Conservation (phyloP, 2,113 vertebrate species). For the Elephantulus edwardii region DNA sequence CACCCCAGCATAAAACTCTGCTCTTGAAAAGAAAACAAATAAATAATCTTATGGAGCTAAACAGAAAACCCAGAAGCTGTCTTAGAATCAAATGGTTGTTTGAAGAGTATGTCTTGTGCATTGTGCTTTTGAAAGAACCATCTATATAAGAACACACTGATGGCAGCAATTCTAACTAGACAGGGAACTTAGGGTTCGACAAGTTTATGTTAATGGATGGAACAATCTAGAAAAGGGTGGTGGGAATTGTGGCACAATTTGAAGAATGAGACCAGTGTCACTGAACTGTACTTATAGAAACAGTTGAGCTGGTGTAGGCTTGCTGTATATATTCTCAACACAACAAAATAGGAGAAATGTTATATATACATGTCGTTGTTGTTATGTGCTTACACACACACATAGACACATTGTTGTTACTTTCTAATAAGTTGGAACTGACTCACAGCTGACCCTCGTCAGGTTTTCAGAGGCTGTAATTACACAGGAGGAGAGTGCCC, state of each 20-base stretch:
- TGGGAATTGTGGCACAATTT: background rate
- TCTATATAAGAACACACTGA: background rate
- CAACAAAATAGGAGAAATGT: background rate
- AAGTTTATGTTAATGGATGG: background rate
- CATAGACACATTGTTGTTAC: too few relatives aligned
- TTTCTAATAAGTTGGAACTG: too few relatives aligned
- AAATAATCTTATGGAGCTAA: background rate
- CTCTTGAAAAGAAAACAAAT: background rate
- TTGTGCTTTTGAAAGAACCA: background rate
- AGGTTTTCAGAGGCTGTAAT: too few relatives aligned
- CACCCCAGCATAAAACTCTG: too few relatives aligned
- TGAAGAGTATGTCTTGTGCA: background rate
- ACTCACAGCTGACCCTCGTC: too few relatives aligned
- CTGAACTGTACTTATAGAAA: background rate
- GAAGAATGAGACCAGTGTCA: background rate
- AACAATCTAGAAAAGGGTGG: background rate
- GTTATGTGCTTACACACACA: too few relatives aligned
- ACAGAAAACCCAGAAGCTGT: background rate
- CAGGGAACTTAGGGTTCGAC: background rate
- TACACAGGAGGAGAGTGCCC: too few relatives aligned
- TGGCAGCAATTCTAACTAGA: background rate
- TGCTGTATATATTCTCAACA: background rate
- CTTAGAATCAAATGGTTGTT: background rate
- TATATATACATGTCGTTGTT: too few relatives aligned
- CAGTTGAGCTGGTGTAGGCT: background rate